Base-by-base conservation (phyloP, 2,888 invertebrate genomes). In the Brachyptera risi region DNA sequence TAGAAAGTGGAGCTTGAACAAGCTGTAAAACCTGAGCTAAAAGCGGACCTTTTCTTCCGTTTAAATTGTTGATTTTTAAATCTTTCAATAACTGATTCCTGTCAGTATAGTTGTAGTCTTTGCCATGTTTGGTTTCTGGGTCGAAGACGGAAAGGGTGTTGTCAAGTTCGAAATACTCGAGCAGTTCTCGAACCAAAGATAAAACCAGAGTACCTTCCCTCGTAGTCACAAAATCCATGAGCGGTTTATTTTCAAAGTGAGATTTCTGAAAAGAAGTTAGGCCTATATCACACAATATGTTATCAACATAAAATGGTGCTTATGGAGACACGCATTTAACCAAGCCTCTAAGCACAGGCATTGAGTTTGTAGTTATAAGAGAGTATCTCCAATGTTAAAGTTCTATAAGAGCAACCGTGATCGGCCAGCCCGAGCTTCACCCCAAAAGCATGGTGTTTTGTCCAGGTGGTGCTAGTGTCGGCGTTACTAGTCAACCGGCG, bases 111-210 rank as follows among this genome's bases (percentile, higher is more conserved):
- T 78, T 76, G 71, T 85, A 86, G 66, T 82, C 81, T 68, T 79
- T 82, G 21, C 83, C 85, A 72, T 83, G 80, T 67, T 85, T 83
- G n/a, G 86, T 83, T 77, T 92, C 92, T 27, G 90, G 84, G 73
- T 87, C 88, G 75, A 87, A 91, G 38, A 92, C 90, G 68, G 88
- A 86, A 71, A 87, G 76, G 35, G 91, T 90, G 71, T 86, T 90
- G 72, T 88, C 85, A 60, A 92, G 80, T 73, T 86, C 84, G 76
- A 89, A 90, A 75, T 82, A 89, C 72, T 91, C 88, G 65, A 92
- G 76, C 75, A 92, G 90, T 73, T 92, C 92, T 68, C 87, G 81
- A 42, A 92, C 85, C 67, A 92, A 76, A 61, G 80, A 81, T 71
- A 84, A 80, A 69, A 82, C 78, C 64, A 82, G 70, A 68, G 76